Conservation (phyloP, 23 tunicate genomes). For the Diplosoma virens region DNA sequence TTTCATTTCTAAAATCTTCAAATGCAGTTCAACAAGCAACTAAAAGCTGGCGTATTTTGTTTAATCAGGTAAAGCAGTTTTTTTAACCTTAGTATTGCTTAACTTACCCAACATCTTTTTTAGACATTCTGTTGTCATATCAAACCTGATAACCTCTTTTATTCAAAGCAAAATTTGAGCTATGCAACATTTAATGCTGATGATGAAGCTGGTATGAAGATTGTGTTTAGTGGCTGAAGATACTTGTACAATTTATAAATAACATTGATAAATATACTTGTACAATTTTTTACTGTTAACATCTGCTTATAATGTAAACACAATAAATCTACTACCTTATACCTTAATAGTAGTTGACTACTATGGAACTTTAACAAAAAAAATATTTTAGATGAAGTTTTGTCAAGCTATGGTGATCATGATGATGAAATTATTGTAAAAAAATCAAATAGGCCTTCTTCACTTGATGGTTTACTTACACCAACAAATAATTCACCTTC, state of each 20-base stretch:
- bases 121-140: constrained; percentile 89
- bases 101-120: not conserved
- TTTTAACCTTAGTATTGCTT: not conserved
- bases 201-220: constrained; percentile 27
- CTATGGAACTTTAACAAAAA: not conserved
- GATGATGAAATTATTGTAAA: not conserved
- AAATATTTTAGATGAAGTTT: not conserved
- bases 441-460: not conserved
- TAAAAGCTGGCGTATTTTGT: constrained; percentile 37
- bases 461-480: not conserved
- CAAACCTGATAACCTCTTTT: constrained; percentile 48
- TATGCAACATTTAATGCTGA: constrained; percentile 62
- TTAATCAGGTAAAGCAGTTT: constrained; percentile 20
- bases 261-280: too few species aligned
- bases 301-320: too few species aligned
- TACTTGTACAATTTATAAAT: not conserved
- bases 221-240: not conserved
- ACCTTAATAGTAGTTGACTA: too few species aligned
- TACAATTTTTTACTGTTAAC: too few species aligned
- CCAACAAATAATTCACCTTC: not conserved
- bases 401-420: constrained; percentile 32
- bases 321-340: too few species aligned
- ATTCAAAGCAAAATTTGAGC: constrained; percentile 35
- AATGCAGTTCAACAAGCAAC: constrained; percentile 40
- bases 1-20: constrained; percentile 10